Percentiles rank a stretch among this genome's conserved stretches.
These are phyloP conservation scores for Gastrophysa polygoni DNA, from an alignment of 2,888 invertebrate species.

Conservation along the genomic window DNA sequence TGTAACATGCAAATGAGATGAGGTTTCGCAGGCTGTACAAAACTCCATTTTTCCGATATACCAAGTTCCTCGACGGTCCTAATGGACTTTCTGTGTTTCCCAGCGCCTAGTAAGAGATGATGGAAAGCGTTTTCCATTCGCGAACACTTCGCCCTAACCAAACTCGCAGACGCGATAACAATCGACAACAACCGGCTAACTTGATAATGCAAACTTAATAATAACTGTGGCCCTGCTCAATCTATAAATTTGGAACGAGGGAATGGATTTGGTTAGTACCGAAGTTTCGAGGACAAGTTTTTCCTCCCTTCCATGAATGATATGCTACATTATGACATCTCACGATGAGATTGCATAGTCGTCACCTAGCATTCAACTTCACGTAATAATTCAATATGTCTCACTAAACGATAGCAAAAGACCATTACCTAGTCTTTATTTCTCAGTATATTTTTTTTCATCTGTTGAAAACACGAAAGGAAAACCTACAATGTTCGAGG, in stretches of 20 bases:
- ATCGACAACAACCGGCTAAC: conserved; percentile 53
- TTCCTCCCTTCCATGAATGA: conserved; percentile 7
- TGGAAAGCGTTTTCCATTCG: conserved; percentile 36
- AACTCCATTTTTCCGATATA: conserved; percentile 32
- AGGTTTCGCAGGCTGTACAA: conserved; percentile 19
- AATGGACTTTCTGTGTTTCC: conserved; percentile 58
- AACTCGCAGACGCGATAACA: conserved; percentile 46
- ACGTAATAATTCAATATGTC: no score
- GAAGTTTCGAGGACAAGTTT: conserved; percentile 35
- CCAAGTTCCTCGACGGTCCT: conserved; percentile 52
- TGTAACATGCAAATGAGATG: conserved; percentile 6
- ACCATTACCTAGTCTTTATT: no score
- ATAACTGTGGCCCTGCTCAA: conserved; percentile 44
- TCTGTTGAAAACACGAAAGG: no score
- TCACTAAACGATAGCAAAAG: no score
- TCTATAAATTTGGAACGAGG: conserved; percentile 43
- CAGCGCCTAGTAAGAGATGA: conserved; percentile 52
- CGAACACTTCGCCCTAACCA: conserved; percentile 34
- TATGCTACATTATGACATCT: background rate
- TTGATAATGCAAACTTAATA: conserved; percentile 55
- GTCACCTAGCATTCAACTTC: no score
- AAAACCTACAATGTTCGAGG: no score
- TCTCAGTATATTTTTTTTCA: no score
- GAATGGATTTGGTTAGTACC: conserved; percentile 41
- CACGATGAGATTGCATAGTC: no score